Evolutionary conservation across 2,888 invertebrate genomes (phyloP), one percentile per base, ranked within the genome.

Genomic region (Schrankia costaestrigalis): DNA sequence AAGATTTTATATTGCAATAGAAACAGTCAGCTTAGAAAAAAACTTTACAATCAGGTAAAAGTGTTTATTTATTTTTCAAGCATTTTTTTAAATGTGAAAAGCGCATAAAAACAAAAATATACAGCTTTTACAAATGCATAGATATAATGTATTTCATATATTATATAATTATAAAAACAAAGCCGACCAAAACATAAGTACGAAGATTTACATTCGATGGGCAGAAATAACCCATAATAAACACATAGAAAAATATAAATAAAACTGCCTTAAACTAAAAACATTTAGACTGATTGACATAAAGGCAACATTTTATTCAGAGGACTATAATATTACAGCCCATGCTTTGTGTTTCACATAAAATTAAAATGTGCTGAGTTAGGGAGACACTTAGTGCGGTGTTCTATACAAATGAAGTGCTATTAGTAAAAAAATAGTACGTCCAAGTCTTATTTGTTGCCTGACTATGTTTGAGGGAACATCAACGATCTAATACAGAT

Each of bases 371-470:
- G 85, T 83, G 84, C 77, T 75, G 50, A 65, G 46, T 59, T 55
- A 64, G 67, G 72, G 67, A 71, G 75, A 86, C 85, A 84, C 73
- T 75, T 70, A 81, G 85, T 86, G 86, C 86, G 64, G 63, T 67
- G 51, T 64, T 66, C 65, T 71, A 77, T 59, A 74, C 67, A 78
- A 76, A 68, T 67, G 71, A 71, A 62, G 85, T 85, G 86, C 84
- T 60, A 57, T 63, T 63, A 64, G 57, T 53, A 63, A 69, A 68
- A 56, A 62, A 60, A 63, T 59, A 54, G 56, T 54, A 8, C n/a
- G 25, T 39, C 53, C 61, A 29, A 39, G 61, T 60, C 41, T 56
- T 56, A 65, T 71, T 54, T 63, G 66, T 65, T 60, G 48, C 52
- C 57, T 69, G 63, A 58, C 61, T 57, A 56, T 49, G 57, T 53